Conservation (phyloP, 2,888 invertebrate genomes). For the Cephus pulcher region DNA sequence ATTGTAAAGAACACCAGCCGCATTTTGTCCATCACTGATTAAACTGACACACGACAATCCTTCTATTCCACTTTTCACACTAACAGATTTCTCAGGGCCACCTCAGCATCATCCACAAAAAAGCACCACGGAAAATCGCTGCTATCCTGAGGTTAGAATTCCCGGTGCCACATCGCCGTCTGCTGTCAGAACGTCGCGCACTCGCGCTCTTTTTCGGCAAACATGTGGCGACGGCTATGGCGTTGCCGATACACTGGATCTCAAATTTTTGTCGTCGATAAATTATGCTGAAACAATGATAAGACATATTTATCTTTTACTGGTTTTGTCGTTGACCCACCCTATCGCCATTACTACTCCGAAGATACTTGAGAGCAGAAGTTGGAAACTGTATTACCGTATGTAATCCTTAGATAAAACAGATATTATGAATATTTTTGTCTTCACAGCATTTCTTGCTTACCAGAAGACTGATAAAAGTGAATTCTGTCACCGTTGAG, state of each 20-base stretch:
- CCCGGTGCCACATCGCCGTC: slow-evolving; percentile 22
- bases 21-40: slow-evolving; percentile 12
- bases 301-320: neutral
- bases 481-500: neutral
- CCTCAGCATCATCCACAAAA: neutral
- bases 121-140: slow-evolving; percentile 22
- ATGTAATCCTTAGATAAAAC: neutral
- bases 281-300: neutral
- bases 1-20: slow-evolving; percentile 37
- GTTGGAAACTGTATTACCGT: neutral
- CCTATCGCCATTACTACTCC: neutral
- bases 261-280: neutral
- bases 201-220: slow-evolving; percentile 11
- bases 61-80: neutral
- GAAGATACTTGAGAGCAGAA: neutral
- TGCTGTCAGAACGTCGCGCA: slow-evolving; percentile 13
- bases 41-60: neutral
- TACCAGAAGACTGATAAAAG: neutral
- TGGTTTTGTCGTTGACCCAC: neutral
- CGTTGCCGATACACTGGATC: neutral
- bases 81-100: neutral
- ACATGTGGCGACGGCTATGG: neutral
- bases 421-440: neutral
- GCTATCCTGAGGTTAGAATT: slow-evolving; percentile 13
- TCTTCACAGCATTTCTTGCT: neutral